These are phyloP conservation scores for Melipona bicolor DNA, from an alignment of 2,888 invertebrate species.

Conservation along the genomic window DNA sequence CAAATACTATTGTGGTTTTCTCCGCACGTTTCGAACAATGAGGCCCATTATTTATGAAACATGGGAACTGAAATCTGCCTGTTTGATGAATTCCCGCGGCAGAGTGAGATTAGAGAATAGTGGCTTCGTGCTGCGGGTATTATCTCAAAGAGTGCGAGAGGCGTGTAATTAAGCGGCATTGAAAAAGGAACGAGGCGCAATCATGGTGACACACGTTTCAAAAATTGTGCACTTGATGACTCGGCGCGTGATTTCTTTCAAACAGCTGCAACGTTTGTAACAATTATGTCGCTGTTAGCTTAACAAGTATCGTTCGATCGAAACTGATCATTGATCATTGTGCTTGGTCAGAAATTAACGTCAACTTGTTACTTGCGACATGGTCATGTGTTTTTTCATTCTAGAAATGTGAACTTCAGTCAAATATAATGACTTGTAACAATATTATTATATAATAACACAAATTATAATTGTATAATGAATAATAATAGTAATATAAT, in stretches of 20 bases:
- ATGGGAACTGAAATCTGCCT: neutral
- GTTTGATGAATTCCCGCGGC: neutral
- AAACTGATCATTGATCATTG: neutral
- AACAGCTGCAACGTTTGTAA: neutral
- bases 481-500: too few species aligned
- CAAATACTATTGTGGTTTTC: too few species aligned
- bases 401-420: too few species aligned
- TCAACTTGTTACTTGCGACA: too few species aligned
- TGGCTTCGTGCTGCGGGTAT: neutral
- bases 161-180: slow-evolving; percentile 3
- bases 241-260: neutral
- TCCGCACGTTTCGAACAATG: neutral
- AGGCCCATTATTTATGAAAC: neutral
- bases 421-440: too few species aligned
- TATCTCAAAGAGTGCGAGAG: slow-evolving; percentile 1
- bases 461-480: too few species aligned
- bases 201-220: neutral
- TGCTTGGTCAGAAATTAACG: too few species aligned
- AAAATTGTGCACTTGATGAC: neutral
- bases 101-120: neutral
- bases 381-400: too few species aligned
- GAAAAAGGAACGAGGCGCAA: neutral
- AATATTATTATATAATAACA: too few species aligned
- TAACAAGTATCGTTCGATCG: too few species aligned
- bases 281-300: neutral